Evolutionary conservation across 2,797 vertebrate genomes (phyloP).

Genomic region (Ptychobarbus kaznakovi): DNA sequence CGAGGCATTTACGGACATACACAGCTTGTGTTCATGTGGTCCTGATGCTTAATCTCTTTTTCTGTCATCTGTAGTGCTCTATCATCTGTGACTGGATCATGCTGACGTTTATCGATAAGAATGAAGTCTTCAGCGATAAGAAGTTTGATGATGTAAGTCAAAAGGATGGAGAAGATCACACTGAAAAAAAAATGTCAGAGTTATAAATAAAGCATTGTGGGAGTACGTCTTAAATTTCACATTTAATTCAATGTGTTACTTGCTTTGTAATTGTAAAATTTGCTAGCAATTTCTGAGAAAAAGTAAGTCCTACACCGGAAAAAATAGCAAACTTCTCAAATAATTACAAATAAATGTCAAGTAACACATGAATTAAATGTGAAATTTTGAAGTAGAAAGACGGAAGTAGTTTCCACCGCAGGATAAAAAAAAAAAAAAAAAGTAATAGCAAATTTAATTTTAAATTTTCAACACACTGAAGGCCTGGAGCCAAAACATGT

Average conservation of each 20-base stretch:
- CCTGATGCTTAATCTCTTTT: not conserved
- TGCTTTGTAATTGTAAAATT: not conserved
- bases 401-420: not conserved
- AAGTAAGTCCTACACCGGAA: not conserved
- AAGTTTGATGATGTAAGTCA: slow-evolving; percentile 89
- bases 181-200: not conserved
- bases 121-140: slow-evolving; percentile 86
- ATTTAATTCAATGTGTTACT: not conserved
- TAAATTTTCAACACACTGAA: too few species aligned
- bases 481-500: too few species aligned
- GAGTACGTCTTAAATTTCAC: not conserved
- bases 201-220: not conserved
- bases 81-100: slow-evolving; percentile 95
- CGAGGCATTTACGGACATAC: not conserved
- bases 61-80: slow-evolving; percentile 78
- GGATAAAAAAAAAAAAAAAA: not conserved
- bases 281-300: too few species aligned
- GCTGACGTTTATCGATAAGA: slow-evolving; percentile 92
- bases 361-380: not conserved
- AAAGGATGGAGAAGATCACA: not conserved
- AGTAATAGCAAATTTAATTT: too few species aligned
- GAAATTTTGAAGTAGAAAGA: not conserved
- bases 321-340: not conserved
- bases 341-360: not conserved
- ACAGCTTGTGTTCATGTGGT: not conserved